Conservation (phyloP, 2,113 vertebrate species). For the Terrapene triunguis region DNA sequence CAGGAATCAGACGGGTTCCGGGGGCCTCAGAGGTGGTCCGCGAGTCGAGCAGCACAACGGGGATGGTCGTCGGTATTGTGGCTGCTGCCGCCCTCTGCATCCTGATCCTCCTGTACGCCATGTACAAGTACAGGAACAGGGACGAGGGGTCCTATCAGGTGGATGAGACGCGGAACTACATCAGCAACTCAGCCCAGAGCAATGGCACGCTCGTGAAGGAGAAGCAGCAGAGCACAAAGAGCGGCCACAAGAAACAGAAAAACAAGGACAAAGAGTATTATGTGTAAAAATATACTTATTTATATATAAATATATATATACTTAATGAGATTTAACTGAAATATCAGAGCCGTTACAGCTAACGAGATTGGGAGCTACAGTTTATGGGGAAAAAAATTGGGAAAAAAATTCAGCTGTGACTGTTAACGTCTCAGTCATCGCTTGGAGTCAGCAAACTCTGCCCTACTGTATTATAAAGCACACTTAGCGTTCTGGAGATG, state of each 20-base stretch:
- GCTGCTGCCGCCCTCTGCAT: conserved; percentile 99
- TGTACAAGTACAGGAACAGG: conserved; percentile 99
- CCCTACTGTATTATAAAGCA: conserved; percentile 97
- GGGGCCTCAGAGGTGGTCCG: conserved; percentile 99
- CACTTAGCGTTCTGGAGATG: conserved; percentile 84
- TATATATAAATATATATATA: conserved; percentile 77
- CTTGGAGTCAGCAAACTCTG: conserved; percentile 88
- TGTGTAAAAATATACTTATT: conserved; percentile 88
- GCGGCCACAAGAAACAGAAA: conserved; percentile 98
- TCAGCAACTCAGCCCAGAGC: conserved; percentile 99
- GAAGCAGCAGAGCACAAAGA: conserved; percentile 95
- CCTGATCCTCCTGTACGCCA: conserved; percentile 99
- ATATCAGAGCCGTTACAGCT: conserved; percentile 77
- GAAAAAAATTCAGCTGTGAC: conserved; percentile 77
- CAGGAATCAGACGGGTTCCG: conserved; percentile 97
- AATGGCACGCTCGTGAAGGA: conserved; percentile 97
- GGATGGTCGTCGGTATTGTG: conserved; percentile 99
- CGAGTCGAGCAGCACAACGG: conserved; percentile 99
- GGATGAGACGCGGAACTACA: conserved; percentile 99
- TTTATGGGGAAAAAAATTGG: conserved; percentile 84
- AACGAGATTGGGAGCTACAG: conserved; percentile 83
- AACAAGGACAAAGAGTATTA: conserved; percentile 99
- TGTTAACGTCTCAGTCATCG: conserved; percentile 72
- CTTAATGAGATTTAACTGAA: conserved; percentile 73
- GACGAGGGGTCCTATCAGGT: conserved; percentile 99